These are phyloP conservation scores for Tachina lurida DNA, from an alignment of 2,888 invertebrate species.

Conservation along the genomic window DNA sequence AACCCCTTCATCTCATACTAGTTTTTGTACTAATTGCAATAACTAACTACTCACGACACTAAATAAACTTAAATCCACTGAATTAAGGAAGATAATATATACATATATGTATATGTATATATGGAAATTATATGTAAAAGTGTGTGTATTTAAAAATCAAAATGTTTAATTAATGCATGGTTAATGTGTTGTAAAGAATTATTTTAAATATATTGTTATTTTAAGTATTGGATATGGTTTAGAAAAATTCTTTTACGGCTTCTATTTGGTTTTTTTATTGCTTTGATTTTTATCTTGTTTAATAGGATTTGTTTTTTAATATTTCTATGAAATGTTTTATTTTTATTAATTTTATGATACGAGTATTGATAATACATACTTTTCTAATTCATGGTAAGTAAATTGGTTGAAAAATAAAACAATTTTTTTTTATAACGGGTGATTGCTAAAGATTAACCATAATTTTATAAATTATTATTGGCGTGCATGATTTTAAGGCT, in stretches of 20 bases:
- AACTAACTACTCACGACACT: neutral
- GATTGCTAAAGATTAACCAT: neutral
- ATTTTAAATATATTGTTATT: slow-evolving; percentile 27
- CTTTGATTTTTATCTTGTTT: slow-evolving; percentile 45
- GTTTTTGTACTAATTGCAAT: neutral
- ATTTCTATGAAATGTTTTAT: slow-evolving; percentile 20
- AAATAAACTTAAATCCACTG: slow-evolving; percentile 3
- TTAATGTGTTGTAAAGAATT: slow-evolving; percentile 26
- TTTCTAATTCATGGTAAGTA: slow-evolving; percentile 32
- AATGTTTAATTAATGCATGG: neutral
- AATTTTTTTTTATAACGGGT: slow-evolving; percentile 33
- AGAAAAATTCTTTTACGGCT: slow-evolving; percentile 57
- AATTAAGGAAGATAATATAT: neutral
- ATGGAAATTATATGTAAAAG: neutral
- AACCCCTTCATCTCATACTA: too few species aligned
- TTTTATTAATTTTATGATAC: slow-evolving; percentile 3
- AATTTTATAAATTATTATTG: neutral
- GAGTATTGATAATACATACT: slow-evolving; percentile 29
- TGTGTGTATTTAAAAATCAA: neutral
- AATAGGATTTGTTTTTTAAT: slow-evolving; percentile 30
- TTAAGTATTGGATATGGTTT: slow-evolving; percentile 51
- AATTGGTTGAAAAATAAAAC: slow-evolving; percentile 42
- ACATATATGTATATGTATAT: neutral
- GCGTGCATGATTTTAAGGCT: too few species aligned
- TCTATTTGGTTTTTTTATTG: slow-evolving; percentile 45